Conservation (phyloP, 2,888 invertebrate species). For the Philaethria dido region DNA sequence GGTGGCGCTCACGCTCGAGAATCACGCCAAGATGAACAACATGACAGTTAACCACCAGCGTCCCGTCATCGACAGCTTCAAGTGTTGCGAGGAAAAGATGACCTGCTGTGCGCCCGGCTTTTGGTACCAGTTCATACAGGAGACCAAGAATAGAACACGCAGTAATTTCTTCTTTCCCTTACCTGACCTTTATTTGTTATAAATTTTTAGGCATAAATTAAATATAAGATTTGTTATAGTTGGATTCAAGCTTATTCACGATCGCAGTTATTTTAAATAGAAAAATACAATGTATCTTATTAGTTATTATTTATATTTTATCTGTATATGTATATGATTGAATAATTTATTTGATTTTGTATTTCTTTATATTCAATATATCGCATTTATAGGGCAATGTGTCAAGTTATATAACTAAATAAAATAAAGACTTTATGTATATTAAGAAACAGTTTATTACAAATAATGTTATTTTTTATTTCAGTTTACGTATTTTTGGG, state of each 20-base stretch:
- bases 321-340: too few species aligned
- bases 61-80: slow-evolving; percentile 87
- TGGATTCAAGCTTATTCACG: too few species aligned
- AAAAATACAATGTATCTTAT: too few species aligned
- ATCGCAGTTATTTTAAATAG: too few species aligned
- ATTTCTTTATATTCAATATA: too few species aligned
- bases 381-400: too few species aligned
- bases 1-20: slow-evolving; percentile 91
- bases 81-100: slow-evolving; percentile 90
- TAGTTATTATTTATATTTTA: too few species aligned
- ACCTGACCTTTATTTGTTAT: neutral
- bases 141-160: slow-evolving; percentile 93
- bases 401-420: too few species aligned
- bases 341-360: too few species aligned
- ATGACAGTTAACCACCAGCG: slow-evolving; percentile 93
- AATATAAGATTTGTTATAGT: too few species aligned
- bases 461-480: slow-evolving; percentile 49
- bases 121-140: slow-evolving; percentile 93
- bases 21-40: slow-evolving; percentile 89
- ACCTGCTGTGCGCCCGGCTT: slow-evolving; percentile 90
- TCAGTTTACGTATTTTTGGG: slow-evolving; percentile 98
- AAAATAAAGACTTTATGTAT: too few species aligned
- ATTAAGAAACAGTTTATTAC: neutral
- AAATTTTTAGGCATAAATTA: too few species aligned
- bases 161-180: slow-evolving; percentile 73